Conservation (phyloP, 2,888 invertebrate species). For the Baronia brevicornis region DNA sequence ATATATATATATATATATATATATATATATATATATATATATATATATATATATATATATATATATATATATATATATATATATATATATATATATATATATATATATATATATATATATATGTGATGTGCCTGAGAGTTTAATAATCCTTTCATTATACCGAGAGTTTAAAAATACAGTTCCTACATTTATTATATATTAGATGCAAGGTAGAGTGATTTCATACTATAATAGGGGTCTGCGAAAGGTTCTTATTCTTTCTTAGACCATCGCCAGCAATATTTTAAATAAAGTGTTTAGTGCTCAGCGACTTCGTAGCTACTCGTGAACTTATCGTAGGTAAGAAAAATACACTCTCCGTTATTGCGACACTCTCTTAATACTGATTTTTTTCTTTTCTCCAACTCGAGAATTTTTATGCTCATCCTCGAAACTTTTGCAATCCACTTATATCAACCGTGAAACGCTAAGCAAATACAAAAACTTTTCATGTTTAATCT, state of each 20-base stretch:
- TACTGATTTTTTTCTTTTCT: conserved; percentile 55
- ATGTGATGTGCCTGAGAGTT: no score
- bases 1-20: no score
- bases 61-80: no score
- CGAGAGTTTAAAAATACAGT: no score
- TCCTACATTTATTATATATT: no score
- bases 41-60: no score
- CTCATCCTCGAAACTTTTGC: conserved; percentile 72
- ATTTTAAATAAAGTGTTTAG: conserved; percentile 15
- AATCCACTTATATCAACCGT: conserved; percentile 74
- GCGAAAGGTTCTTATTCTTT: conserved; percentile 5
- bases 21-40: no score
- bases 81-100: no score
- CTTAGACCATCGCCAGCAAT: conserved; percentile 9
- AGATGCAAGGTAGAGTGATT: no score
- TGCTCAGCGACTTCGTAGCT: conserved; percentile 11
- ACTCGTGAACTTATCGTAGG: conserved; percentile 43
- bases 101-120: no score
- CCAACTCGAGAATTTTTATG: conserved; percentile 65
- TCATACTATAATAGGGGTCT: no score
- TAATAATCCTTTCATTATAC: no score
- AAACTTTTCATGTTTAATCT: conserved; percentile 72
- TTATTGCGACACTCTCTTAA: conserved; percentile 63
- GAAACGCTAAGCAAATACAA: conserved; percentile 72
- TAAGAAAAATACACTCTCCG: conserved; percentile 57